Percentiles rank a stretch among this genome's conserved stretches.
Conservation (phyloP, 2,888 invertebrate species). For the Phytoseiulus persimilis region DNA sequence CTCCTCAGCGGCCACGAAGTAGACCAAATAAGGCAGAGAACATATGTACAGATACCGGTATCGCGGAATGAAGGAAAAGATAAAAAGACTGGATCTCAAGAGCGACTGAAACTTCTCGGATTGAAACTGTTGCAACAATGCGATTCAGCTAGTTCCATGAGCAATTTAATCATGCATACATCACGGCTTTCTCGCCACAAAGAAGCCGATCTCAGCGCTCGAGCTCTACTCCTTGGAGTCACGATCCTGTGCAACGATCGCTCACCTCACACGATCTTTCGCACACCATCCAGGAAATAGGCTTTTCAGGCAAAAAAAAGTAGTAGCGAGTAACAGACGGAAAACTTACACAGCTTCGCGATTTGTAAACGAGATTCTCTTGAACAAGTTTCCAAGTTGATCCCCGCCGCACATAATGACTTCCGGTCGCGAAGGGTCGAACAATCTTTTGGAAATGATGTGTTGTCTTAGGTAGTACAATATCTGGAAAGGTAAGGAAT, state of each 20-base stretch:
- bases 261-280: background rate
- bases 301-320: background rate
- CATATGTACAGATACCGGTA: too few species aligned
- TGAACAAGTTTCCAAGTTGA: slow-evolving; percentile 15
- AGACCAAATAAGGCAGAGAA: too few species aligned
- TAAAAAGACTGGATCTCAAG: too few species aligned
- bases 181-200: background rate
- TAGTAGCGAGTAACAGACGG: background rate
- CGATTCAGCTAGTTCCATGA: background rate
- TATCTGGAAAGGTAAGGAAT: background rate
- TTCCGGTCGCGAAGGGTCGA: background rate
- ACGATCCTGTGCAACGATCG: background rate
- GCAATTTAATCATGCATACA: background rate
- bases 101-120: too few species aligned
- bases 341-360: slow-evolving; percentile 34
- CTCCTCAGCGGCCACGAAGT: too few species aligned
- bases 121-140: background rate
- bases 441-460: background rate
- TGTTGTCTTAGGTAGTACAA: background rate
- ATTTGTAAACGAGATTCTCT: slow-evolving; percentile 20
- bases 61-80: too few species aligned
- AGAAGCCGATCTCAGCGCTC: too few species aligned
- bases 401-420: slow-evolving; percentile 16
- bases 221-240: too few species aligned
- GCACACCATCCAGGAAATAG: background rate